phyloP scores from a whole-genome alignment of 2,888 invertebrate species.

The Acanthacorydalis orientalis region DNA sequence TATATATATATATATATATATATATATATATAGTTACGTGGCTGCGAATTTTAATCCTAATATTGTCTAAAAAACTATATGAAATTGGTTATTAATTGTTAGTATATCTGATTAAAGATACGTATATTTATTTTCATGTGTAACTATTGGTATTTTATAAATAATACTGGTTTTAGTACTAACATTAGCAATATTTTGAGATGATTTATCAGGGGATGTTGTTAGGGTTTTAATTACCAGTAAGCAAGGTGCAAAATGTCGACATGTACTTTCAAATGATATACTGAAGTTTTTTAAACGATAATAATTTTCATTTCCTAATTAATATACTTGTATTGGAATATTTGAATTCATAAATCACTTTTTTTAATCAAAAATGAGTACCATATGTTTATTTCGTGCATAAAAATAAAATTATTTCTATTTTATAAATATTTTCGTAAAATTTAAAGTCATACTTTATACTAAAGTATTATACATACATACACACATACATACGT shows the following conservation, averaged over 20 bases:
- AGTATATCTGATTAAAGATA: slow-evolving; percentile 17
- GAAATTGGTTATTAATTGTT: slow-evolving; percentile 74
- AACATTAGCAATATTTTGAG: slow-evolving; percentile 76
- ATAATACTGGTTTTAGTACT: slow-evolving; percentile 52
- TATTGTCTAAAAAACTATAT: slow-evolving; percentile 73
- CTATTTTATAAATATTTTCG: background rate
- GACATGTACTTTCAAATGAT: slow-evolving; percentile 47
- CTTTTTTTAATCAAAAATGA: background rate
- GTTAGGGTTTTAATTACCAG: slow-evolving; percentile 78
- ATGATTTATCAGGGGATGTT: slow-evolving; percentile 91
- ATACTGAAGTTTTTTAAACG: slow-evolving; percentile 59
- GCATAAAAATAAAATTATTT: too few relatives aligned
- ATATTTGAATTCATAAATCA: background rate
- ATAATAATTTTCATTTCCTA: slow-evolving; percentile 20
- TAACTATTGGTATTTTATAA: slow-evolving; percentile 3
- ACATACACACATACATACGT: too few relatives aligned
- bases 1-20: too few relatives aligned
- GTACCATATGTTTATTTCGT: background rate
- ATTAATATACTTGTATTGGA: too few relatives aligned
- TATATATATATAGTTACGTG: slow-evolving; percentile 90
- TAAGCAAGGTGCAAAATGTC: slow-evolving; percentile 66
- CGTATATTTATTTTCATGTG: slow-evolving; percentile 1
- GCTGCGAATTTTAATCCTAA: slow-evolving; percentile 75
- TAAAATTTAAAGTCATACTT: too few relatives aligned
- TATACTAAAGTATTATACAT: too few relatives aligned